Conservation (phyloP, 2,797 vertebrate species). For the Aeoliscus strigatus region DNA sequence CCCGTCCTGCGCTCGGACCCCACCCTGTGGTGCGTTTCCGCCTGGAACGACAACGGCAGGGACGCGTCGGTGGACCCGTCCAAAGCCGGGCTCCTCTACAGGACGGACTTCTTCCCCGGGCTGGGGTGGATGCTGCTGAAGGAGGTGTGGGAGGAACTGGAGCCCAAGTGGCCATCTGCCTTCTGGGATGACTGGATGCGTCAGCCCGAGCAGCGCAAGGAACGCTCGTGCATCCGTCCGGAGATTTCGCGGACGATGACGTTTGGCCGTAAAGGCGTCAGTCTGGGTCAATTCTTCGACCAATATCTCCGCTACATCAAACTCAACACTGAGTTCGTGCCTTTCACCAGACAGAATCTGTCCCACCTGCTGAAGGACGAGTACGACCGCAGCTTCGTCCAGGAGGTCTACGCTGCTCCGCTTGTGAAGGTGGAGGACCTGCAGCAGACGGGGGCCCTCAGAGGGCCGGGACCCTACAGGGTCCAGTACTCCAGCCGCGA, state of each 20-base stretch:
- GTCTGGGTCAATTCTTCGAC: conserved; percentile 95
- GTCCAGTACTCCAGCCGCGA: conserved; percentile 86
- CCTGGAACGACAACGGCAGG: conserved; percentile 95
- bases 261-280: conserved; percentile 91
- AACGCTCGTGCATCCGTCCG: conserved; percentile 85
- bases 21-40: conserved; percentile 88
- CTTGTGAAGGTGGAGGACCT: conserved; percentile 82
- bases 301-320: conserved; percentile 93
- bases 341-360: conserved; percentile 85
- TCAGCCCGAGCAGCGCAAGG: conserved; percentile 83
- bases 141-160: conserved; percentile 87
- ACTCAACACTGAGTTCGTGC: conserved; percentile 89
- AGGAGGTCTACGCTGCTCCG: conserved; percentile 77
- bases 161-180: conserved; percentile 89
- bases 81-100: conserved; percentile 78
- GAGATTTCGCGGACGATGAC: conserved; percentile 94
- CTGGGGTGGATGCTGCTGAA: conserved; percentile 88
- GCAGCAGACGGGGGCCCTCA: conserved; percentile 67
- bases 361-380: conserved; percentile 80
- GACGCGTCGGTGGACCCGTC: conserved; percentile 82
- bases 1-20: conserved; percentile 76
- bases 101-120: conserved; percentile 94
- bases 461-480: conserved; percentile 75
- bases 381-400: conserved; percentile 78
- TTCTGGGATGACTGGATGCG: conserved; percentile 99